These are phyloP conservation scores for Bufo gargarizans DNA, from an alignment of 2,113 vertebrate species.

Conservation along the genomic window DNA sequence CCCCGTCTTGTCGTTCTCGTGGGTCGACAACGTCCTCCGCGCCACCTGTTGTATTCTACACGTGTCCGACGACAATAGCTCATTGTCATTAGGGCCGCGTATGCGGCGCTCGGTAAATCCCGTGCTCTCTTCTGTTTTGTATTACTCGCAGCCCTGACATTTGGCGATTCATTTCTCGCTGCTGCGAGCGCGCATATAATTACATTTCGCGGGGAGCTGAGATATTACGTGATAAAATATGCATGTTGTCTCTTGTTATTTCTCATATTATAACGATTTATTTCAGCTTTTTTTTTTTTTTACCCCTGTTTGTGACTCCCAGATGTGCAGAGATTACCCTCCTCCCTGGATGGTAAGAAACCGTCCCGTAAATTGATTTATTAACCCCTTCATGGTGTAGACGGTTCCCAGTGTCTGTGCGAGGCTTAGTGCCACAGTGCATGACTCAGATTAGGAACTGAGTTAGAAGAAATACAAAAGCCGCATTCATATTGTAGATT, in stretches of 20 bases:
- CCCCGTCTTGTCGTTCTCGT: neutral
- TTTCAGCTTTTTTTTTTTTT: neutral
- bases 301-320: neutral
- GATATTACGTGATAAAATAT: conserved; percentile 53
- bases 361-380: conserved; percentile 3
- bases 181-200: conserved; percentile 26
- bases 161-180: conserved; percentile 35
- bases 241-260: conserved; percentile 52
- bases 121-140: neutral
- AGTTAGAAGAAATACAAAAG: neutral
- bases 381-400: neutral
- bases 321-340: conserved; percentile 2
- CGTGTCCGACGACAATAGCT: neutral
- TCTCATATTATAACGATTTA: conserved; percentile 23
- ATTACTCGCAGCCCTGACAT: conserved; percentile 20
- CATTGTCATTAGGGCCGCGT: conserved; percentile 20
- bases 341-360: neutral
- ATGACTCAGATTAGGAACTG: neutral
- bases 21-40: neutral
- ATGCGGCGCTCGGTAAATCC: too few relatives aligned
- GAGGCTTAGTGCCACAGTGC: neutral
- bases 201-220: conserved; percentile 30
- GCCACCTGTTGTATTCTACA: neutral
- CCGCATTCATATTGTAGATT: too few relatives aligned
- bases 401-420: neutral